Conservation (phyloP, 92 coral and sea anemone genomes). For the Porites divaricata region DNA sequence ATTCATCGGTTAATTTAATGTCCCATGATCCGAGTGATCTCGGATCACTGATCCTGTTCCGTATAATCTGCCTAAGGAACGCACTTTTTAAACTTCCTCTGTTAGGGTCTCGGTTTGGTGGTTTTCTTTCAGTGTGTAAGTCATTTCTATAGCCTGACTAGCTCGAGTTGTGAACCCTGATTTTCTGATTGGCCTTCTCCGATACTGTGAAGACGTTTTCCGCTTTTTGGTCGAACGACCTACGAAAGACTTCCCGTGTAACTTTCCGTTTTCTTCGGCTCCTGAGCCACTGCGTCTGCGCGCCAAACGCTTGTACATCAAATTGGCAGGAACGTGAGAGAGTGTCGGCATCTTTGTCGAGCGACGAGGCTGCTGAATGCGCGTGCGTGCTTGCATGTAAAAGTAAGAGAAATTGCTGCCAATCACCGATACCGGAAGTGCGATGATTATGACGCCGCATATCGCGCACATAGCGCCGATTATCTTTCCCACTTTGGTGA, state of each 20-base stretch:
- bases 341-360: conserved; percentile 46
- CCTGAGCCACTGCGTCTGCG: conserved; percentile 63
- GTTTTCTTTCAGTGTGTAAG: neutral
- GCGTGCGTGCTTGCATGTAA: conserved; percentile 97
- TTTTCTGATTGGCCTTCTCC: conserved; percentile 19
- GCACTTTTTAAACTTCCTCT: conserved; percentile 11
- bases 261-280: conserved; percentile 12
- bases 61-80: too few relatives aligned
- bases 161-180: neutral
- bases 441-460: conserved; percentile 93
- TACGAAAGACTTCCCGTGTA: conserved; percentile 6
- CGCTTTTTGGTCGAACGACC: conserved; percentile 12
- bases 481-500: conserved; percentile 89
- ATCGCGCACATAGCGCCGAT: conserved; percentile 94
- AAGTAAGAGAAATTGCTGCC: conserved; percentile 94
- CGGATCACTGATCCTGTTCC: too few relatives aligned
- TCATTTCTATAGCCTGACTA: conserved; percentile 8
- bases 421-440: conserved; percentile 97
- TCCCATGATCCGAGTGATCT: too few relatives aligned
- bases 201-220: conserved; percentile 23
- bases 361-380: conserved; percentile 91
- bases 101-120: neutral
- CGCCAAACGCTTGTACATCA: conserved; percentile 65
- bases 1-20: too few relatives aligned
- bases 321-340: conserved; percentile 71